phyloP scores from a whole-genome alignment of 2,113 vertebrate genomes.

The Austrofundulus limnaeus region DNA sequence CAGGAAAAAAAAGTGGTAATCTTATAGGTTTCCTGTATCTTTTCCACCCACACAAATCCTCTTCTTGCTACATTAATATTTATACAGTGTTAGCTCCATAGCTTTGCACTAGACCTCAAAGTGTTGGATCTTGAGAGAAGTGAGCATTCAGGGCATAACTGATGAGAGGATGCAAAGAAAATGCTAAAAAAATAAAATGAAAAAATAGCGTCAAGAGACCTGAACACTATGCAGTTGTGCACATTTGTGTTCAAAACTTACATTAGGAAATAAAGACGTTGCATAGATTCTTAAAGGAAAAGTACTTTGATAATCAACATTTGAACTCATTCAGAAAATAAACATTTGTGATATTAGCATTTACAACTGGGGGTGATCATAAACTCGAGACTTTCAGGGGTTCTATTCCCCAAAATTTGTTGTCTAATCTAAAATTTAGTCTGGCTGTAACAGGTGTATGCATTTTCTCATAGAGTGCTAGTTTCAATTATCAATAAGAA shows the following conservation, averaged over 20 bases:
- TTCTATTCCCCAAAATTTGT: too few species aligned
- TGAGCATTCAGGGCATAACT: constrained; percentile 5
- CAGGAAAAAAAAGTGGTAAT: constrained; percentile 14
- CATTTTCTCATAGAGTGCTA: too few species aligned
- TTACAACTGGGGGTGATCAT: too few species aligned
- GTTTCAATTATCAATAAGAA: too few species aligned
- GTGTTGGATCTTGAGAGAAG: constrained; percentile 4
- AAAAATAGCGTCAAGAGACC: background rate
- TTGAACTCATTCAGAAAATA: too few species aligned
- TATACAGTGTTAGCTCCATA: background rate
- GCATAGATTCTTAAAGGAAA: too few species aligned
- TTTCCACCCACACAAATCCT: background rate
- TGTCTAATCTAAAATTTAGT: too few species aligned
- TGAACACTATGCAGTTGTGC: background rate
- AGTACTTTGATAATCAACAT: too few species aligned
- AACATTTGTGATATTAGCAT: too few species aligned
- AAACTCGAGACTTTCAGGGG: too few species aligned
- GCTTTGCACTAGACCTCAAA: background rate
- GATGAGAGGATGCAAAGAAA: constrained; percentile 7
- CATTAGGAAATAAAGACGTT: background rate
- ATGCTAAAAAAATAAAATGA: too few species aligned
- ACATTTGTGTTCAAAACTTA: background rate
- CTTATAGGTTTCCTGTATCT: background rate
- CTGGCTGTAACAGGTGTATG: too few species aligned
- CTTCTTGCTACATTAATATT: background rate